Percentiles rank a stretch among this genome's conserved stretches.
Evolutionary conservation across 2,797 vertebrate genomes (phyloP).

Genomic region (Decapterus maruadsi): DNA sequence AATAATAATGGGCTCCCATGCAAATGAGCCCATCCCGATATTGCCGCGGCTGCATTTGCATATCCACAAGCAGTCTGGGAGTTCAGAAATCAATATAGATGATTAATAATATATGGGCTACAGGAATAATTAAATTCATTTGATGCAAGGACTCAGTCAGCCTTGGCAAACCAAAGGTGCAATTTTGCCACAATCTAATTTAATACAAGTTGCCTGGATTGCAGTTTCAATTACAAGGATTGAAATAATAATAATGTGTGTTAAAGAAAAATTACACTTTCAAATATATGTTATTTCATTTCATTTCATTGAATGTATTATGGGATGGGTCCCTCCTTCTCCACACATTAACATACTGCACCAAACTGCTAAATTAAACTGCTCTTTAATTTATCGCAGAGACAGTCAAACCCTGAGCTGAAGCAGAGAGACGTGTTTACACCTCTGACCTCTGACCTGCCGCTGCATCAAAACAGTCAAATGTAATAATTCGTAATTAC

Average conservation of each 20-base stretch:
- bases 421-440: too few relatives aligned
- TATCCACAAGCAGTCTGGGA: slow-evolving; percentile 86
- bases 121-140: slow-evolving; percentile 88
- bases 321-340: slow-evolving; percentile 70
- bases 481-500: too few relatives aligned
- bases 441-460: too few relatives aligned
- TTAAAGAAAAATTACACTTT: slow-evolving; percentile 85
- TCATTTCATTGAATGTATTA: slow-evolving; percentile 77
- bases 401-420: slow-evolving; percentile 48
- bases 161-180: slow-evolving; percentile 82
- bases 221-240: slow-evolving; percentile 84
- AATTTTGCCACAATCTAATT: slow-evolving; percentile 83
- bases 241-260: slow-evolving; percentile 83
- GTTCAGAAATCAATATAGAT: slow-evolving; percentile 90
- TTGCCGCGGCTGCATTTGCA: slow-evolving; percentile 84
- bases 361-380: slow-evolving; percentile 81
- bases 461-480: too few relatives aligned
- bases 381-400: slow-evolving; percentile 74
- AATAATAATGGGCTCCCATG: slow-evolving; percentile 89
- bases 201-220: slow-evolving; percentile 80
- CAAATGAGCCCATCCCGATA: slow-evolving; percentile 87
- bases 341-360: slow-evolving; percentile 77
- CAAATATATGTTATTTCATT: slow-evolving; percentile 86
- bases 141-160: slow-evolving; percentile 84
- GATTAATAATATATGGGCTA: slow-evolving; percentile 89